A percentile compares a stretch with the other conserved stretches of the same genome.
Evolutionary conservation across 2,113 vertebrate genomes (phyloP).

Genomic region (Lagopus muta): DNA sequence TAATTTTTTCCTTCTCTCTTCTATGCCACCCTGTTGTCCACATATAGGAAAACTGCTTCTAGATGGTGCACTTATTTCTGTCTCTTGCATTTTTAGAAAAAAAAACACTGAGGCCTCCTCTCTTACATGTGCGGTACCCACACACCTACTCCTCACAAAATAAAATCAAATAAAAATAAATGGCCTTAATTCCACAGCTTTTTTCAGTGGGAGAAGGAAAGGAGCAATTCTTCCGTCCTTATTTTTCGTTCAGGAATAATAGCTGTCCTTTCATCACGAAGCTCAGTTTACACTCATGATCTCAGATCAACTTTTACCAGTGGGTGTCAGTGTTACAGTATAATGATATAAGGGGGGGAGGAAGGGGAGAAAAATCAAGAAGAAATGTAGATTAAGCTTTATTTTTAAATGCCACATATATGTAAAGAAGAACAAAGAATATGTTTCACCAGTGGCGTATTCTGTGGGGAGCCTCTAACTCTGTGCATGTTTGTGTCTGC

Average conservation of each 20-base stretch:
- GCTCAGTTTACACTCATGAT: neutral
- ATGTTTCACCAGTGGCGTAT: neutral
- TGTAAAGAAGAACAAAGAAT: neutral
- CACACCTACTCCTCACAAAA: neutral
- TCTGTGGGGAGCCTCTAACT: neutral
- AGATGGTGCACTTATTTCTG: neutral
- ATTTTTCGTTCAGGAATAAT: neutral
- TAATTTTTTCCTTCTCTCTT: neutral
- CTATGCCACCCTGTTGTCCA: neutral
- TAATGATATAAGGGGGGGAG: constrained; percentile 34
- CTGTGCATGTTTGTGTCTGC: neutral
- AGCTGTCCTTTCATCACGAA: neutral
- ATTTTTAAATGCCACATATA: constrained; percentile 4
- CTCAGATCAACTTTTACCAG: constrained; percentile 54
- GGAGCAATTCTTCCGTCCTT: rapidly evolving
- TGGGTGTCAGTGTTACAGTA: constrained; percentile 58
- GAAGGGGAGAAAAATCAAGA: neutral
- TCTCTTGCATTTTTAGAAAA: neutral
- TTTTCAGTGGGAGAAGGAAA: neutral
- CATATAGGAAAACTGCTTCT: neutral
- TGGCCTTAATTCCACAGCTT: neutral
- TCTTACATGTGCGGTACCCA: neutral
- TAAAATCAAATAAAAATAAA: neutral
- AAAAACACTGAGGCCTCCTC: neutral
- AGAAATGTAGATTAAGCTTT: constrained; percentile 10